A percentile compares a stretch with the other conserved stretches of the same genome.
Evolutionary conservation across 2,113 vertebrate species (phyloP).

Genomic region (Jacana jacana): DNA sequence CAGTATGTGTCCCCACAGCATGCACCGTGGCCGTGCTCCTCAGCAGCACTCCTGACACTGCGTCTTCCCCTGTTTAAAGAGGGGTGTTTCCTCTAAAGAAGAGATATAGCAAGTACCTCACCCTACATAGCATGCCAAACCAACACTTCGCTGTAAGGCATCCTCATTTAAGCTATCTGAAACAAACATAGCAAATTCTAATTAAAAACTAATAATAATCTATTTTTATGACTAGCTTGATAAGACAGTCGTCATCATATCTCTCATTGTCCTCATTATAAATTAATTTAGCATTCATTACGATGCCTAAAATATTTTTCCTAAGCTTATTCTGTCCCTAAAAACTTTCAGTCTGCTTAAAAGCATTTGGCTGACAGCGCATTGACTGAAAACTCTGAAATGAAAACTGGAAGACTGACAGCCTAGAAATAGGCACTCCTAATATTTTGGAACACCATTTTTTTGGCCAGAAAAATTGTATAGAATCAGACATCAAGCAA

Average conservation of each 20-base stretch:
- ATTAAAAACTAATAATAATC: background rate
- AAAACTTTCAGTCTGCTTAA: conserved; percentile 15
- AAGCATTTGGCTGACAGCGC: conserved; percentile 24
- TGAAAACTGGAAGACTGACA: conserved; percentile 48
- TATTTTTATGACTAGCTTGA: background rate
- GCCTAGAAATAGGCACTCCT: conserved; percentile 36
- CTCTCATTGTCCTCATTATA: background rate
- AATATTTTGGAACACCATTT: conserved; percentile 27
- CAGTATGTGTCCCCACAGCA: rapidly evolving
- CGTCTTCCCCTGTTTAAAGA: background rate
- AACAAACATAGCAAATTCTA: background rate
- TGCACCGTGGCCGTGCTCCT: rapidly evolving
- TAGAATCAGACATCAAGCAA: rapidly evolving
- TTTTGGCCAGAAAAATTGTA: conserved; percentile 32
- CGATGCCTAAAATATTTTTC: background rate
- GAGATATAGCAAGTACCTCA: background rate
- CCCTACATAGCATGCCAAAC: background rate
- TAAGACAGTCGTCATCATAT: background rate
- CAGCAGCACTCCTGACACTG: background rate
- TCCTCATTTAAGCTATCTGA: background rate
- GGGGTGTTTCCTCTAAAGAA: background rate
- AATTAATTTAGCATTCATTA: conserved; percentile 17
- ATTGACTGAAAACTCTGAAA: conserved; percentile 42
- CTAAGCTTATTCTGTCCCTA: background rate
- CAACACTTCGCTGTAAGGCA: rapidly evolving